Percentiles rank a stretch among this genome's conserved stretches.
phyloP scores from a whole-genome alignment of 2,888 invertebrate genomes.

The Macrophya alboannulata region DNA sequence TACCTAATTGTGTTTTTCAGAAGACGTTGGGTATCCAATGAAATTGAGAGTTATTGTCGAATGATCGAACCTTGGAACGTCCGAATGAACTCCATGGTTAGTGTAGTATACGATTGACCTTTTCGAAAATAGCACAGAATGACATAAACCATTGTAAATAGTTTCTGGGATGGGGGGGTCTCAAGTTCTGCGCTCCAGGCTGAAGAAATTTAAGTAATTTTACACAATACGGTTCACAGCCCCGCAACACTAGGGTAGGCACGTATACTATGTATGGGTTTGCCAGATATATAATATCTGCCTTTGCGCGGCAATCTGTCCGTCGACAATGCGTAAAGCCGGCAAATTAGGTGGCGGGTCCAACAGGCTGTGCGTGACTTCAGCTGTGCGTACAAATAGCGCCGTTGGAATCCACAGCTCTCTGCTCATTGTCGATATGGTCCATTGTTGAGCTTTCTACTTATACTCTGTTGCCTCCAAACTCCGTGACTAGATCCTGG shows the following conservation, averaged over 20 bases:
- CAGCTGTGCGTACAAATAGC: slow-evolving; percentile 55
- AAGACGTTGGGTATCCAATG: neutral
- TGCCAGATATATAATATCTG: slow-evolving; percentile 46
- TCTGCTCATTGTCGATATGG: slow-evolving; percentile 46
- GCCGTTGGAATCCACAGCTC: slow-evolving; percentile 50
- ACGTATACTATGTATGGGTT: slow-evolving; percentile 26
- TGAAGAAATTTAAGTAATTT: slow-evolving; percentile 44
- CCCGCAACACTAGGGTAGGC: slow-evolving; percentile 43
- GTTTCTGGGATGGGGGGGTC: neutral
- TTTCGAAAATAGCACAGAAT: neutral
- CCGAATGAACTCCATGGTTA: slow-evolving; percentile 28
- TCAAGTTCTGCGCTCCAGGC: neutral
- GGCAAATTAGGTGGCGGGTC: slow-evolving; percentile 55
- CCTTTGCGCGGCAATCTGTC: slow-evolving; percentile 52
- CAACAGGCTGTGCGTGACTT: slow-evolving; percentile 50
- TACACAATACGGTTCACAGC: slow-evolving; percentile 48
- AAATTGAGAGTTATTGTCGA: slow-evolving; percentile 21
- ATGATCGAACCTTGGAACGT: slow-evolving; percentile 14
- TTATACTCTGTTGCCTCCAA: neutral
- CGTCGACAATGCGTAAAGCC: slow-evolving; percentile 55
- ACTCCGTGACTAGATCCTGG: neutral
- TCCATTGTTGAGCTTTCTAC: slow-evolving; percentile 47
- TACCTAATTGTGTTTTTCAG: neutral
- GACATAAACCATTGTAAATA: slow-evolving; percentile 26
- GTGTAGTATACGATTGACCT: slow-evolving; percentile 44